A percentile compares a stretch with the other conserved stretches of the same genome.
These are phyloP conservation scores for Cephus runcator DNA, from an alignment of 2,888 invertebrate genomes.

Conservation along the genomic window DNA sequence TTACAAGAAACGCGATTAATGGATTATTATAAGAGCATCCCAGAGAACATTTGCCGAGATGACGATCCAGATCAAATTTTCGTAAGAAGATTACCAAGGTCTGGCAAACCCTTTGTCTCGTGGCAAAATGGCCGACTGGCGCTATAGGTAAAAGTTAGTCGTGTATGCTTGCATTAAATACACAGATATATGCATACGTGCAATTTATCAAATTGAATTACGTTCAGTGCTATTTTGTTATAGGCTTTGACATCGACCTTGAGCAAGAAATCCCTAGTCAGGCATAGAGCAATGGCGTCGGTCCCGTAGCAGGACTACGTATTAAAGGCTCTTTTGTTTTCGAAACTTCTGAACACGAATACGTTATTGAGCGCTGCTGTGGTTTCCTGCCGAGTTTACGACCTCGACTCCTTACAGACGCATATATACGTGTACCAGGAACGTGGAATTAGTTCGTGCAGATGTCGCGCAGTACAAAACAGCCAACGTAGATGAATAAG, in stretches of 20 bases:
- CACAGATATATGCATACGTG: not conserved
- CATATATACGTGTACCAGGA: not conserved
- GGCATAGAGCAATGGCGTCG: not conserved
- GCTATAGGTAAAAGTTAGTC: too few species aligned
- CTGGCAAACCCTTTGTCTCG: not conserved
- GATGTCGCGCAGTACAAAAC: not conserved
- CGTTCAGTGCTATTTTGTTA: not conserved
- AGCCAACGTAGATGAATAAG: not conserved
- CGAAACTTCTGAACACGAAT: not conserved
- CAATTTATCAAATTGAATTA: not conserved
- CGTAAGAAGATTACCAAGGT: not conserved
- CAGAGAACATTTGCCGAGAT: not conserved
- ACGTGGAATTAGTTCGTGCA: not conserved
- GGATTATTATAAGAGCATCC: not conserved
- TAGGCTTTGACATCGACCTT: not conserved
- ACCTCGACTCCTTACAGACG: not conserved
- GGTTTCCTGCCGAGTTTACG: not conserved
- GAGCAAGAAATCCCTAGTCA: not conserved
- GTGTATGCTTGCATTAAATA: too few species aligned
- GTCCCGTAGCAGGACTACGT: not conserved
- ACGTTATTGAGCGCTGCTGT: not conserved
- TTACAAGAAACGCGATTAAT: not conserved
- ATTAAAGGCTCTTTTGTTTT: not conserved
- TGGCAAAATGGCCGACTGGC: not conserved
- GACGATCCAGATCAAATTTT: not conserved